Evolutionary conservation across 1,140 invertebrate species (phyloP).

Genomic region (Adoxophyes honmai): DNA sequence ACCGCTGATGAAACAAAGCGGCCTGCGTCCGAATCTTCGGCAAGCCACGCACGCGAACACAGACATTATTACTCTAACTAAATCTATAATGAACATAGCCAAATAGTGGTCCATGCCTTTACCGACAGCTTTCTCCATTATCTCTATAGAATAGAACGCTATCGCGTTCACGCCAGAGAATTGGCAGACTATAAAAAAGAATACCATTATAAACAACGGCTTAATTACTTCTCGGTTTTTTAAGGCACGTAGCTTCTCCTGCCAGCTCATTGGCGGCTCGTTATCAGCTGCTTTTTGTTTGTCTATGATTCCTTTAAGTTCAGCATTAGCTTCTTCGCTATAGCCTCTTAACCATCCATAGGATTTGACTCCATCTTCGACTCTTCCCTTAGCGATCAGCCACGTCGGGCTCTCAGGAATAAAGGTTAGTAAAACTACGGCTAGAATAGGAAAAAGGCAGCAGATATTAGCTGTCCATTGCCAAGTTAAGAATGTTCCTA

Average conservation of each 20-base stretch:
- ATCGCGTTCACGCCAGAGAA: conserved; percentile 83
- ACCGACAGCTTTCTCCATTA: conserved; percentile 77
- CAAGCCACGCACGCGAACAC: conserved; percentile 78
- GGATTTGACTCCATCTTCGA: conserved; percentile 70
- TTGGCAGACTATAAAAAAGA: conserved; percentile 80
- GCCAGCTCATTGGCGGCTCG: conserved; percentile 47
- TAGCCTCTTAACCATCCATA: conserved; percentile 77
- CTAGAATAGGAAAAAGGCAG: conserved; percentile 71
- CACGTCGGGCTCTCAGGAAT: conserved; percentile 86
- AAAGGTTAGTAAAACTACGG: conserved; percentile 68
- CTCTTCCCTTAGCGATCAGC: conserved; percentile 78
- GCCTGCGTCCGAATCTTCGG: conserved; percentile 78
- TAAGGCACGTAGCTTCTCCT: conserved; percentile 51
- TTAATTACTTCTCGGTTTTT: conserved; percentile 73
- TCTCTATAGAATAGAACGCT: conserved; percentile 84
- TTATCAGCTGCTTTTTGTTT: conserved; percentile 54
- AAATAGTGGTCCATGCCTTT: conserved; percentile 77
- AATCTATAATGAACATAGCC: conserved; percentile 82
- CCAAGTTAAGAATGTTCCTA: conserved; percentile 81
- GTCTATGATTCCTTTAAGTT: conserved; percentile 70
- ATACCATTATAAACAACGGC: conserved; percentile 79
- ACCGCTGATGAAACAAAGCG: conserved; percentile 78
- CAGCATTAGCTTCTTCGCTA: conserved; percentile 64
- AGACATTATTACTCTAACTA: conserved; percentile 81
- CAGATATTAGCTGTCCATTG: conserved; percentile 77